A percentile compares a stretch with the other conserved stretches of the same genome.
Conservation (phyloP, 1,140 invertebrate species). For the Hylaeus volcanicus region DNA sequence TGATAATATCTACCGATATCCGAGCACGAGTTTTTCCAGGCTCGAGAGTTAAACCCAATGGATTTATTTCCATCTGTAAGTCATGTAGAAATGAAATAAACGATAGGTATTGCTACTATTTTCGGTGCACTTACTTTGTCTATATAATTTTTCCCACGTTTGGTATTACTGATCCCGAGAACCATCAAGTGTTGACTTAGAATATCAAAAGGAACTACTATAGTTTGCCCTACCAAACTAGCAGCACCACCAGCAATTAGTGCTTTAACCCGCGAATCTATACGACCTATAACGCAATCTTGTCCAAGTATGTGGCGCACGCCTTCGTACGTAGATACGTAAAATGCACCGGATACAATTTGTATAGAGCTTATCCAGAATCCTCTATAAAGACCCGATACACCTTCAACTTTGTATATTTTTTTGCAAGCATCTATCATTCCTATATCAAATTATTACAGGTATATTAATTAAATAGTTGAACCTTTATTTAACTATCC, state of each 20-base stretch:
- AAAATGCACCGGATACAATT: constrained; percentile 93
- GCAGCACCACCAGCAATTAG: constrained; percentile 92
- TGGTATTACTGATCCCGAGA: constrained; percentile 86
- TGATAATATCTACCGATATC: constrained; percentile 86
- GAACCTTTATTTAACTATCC: neutral
- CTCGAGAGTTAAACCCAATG: constrained; percentile 84
- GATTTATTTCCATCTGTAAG: constrained; percentile 84
- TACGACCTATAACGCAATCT: constrained; percentile 75
- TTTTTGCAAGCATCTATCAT: constrained; percentile 95
- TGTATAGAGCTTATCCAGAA: constrained; percentile 96
- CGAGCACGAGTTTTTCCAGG: constrained; percentile 83
- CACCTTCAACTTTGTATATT: constrained; percentile 93
- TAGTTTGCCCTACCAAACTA: constrained; percentile 95
- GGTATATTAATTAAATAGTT: neutral
- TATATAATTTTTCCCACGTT: constrained; percentile 76
- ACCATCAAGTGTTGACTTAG: constrained; percentile 98
- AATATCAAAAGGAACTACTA: constrained; percentile 98
- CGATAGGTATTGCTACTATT: neutral
- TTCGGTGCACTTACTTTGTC: constrained; percentile 67
- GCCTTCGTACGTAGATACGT: constrained; percentile 97
- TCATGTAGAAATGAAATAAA: neutral
- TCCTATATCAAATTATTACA: constrained; percentile 78
- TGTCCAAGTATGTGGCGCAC: constrained; percentile 90
- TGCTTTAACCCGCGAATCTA: constrained; percentile 85
- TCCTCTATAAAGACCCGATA: constrained; percentile 94